Base-by-base conservation (phyloP, 2,113 vertebrate genomes). In the Callaeas wilsoni region DNA sequence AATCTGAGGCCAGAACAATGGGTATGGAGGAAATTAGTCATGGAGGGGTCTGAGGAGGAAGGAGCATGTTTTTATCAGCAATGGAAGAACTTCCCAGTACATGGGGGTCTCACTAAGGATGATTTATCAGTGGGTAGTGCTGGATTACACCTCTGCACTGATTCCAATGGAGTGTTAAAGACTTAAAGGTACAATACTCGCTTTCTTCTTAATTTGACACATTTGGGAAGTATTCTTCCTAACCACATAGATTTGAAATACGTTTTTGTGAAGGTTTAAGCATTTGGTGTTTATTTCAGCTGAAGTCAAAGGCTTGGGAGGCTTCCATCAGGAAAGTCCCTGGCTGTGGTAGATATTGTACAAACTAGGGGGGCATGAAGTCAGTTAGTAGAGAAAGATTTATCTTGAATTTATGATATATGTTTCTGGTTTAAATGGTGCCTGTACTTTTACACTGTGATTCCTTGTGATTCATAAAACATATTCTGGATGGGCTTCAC, bases 1-100 rank as follows among this genome's bases (percentile, higher is more conserved):
- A 82, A 92, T 96, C 59, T 84, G 74, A 93, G 78, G 60, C 77
- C 41, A 95, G 93, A 97, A 97, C 96, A 97, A 97, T 96, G 90
- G 93, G 41, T 35, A 1, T 44, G 56, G 93, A 96, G 94, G 96
- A 96, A 96, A 92, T 96, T 95, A 96, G 84, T 97, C 94, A 95
- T 89, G 93, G 77, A 90, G 46, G n/a, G 52, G 53, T 81, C 90
- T 90, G 75, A 89, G 77, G 88, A 94, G 92, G 96, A 96, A 96
- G 88, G 65, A 90, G 85, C 42, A 6, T 92, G 84, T 94, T 96
- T 94, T 96, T 93, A 96, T 87, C 94, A 92, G 87, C 5, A 1
- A 6, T 92, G 65, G 83, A 92, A 84, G 88, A 87, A 95, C 83
- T 93, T 95, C 90, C 88, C 80, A 65, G 21, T 87, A 46, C 69